These are phyloP conservation scores for Sipha flava DNA, from an alignment of 1,140 invertebrate genomes.

Conservation along the genomic window DNA sequence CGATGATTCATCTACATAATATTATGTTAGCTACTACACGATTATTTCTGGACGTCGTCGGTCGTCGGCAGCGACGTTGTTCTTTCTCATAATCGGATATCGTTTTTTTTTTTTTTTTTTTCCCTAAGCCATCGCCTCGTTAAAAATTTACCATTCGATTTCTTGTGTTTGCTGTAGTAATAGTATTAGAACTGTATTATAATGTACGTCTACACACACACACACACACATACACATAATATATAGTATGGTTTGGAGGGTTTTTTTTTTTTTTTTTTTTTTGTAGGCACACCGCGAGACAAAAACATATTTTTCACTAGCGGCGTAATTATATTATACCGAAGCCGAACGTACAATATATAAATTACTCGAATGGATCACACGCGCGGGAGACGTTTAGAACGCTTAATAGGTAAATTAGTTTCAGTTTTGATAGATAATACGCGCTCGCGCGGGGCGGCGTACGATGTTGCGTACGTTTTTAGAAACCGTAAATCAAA, in stretches of 20 bases:
- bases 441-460: neutral
- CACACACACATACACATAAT: no score
- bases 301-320: conserved; percentile 19
- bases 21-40: neutral
- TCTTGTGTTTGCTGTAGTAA: neutral
- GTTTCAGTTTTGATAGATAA: conserved; percentile 27
- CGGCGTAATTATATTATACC: conserved; percentile 9
- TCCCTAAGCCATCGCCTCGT: neutral
- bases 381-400: neutral
- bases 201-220: neutral
- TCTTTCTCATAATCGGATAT: neutral
- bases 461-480: neutral
- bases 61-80: neutral
- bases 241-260: no score
- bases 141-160: neutral
- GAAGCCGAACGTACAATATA: neutral
- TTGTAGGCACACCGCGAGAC: neutral
- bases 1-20: conserved; percentile 19
- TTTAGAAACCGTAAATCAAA: conserved; percentile 15
- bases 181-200: neutral
- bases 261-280: no score
- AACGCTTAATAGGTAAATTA: conserved; percentile 17
- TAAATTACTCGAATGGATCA: conserved; percentile 4
- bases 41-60: conserved; percentile 6
- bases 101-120: neutral